These are phyloP conservation scores for Neocloeon triangulifer DNA, from an alignment of 1,140 invertebrate genomes.

Conservation along the genomic window DNA sequence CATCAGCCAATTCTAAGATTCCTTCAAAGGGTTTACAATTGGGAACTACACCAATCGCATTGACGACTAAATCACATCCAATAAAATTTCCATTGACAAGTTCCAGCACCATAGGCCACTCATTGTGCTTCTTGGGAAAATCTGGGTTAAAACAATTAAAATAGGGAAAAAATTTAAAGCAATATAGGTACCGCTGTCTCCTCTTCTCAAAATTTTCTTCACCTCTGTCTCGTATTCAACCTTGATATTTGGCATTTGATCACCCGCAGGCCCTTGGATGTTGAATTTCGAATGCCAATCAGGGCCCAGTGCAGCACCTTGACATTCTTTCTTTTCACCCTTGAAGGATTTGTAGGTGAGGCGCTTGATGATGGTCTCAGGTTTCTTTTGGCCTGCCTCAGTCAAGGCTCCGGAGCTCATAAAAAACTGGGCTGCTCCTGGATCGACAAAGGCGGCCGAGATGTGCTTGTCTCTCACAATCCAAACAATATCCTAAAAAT, in stretches of 20 bases:
- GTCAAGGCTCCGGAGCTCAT: constrained; percentile 22
- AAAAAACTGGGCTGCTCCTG: constrained; percentile 92
- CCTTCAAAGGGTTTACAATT: constrained; percentile 31
- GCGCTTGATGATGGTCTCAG: constrained; percentile 27
- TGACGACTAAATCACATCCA: constrained; percentile 80
- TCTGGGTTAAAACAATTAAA: neutral
- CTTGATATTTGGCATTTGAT: constrained; percentile 17
- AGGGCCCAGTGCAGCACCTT: constrained; percentile 82
- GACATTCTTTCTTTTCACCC: too few species aligned
- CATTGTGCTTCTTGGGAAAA: constrained; percentile 12
- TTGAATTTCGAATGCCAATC: constrained; percentile 69
- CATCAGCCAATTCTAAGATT: constrained; percentile 23
- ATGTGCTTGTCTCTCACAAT: constrained; percentile 82
- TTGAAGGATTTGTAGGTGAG: constrained; percentile 48
- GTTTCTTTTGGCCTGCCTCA: constrained; percentile 14
- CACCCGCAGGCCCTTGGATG: constrained; percentile 26
- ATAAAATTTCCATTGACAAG: constrained; percentile 51
- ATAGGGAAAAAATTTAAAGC: too few species aligned
- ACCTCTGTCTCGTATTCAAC: constrained; percentile 54
- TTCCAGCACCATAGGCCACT: constrained; percentile 47
- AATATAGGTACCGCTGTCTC: constrained; percentile 10
- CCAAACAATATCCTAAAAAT: constrained; percentile 88
- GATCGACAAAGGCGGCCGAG: constrained; percentile 81
- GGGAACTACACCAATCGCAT: constrained; percentile 81
- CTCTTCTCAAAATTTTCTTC: constrained; percentile 16